Percentiles rank a stretch among this genome's conserved stretches.
Evolutionary conservation across 1,140 invertebrate genomes (phyloP).

Genomic region (Gonatopus flavifemur): DNA sequence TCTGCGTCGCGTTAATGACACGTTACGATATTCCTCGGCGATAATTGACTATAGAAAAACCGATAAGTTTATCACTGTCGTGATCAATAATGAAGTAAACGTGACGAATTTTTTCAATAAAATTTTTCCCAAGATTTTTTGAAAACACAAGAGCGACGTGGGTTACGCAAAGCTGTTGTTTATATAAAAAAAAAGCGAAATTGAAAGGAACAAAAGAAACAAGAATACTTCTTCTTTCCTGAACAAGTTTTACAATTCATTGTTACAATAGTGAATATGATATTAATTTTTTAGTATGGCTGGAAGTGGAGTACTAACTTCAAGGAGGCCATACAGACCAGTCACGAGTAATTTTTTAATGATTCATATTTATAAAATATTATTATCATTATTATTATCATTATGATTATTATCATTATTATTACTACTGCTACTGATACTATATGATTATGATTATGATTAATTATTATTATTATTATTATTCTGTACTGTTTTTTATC

Average conservation of each 20-base stretch:
- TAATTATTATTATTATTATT: constrained; percentile 35
- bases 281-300: constrained; percentile 73
- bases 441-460: constrained; percentile 32
- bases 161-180: constrained; percentile 14
- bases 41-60: too few relatives aligned
- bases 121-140: too few relatives aligned
- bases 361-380: constrained; percentile 51
- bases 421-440: constrained; percentile 27
- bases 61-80: too few relatives aligned
- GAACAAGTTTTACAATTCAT: constrained; percentile 2
- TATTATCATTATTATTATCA: constrained; percentile 45
- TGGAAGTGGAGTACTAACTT: constrained; percentile 94
- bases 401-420: constrained; percentile 30
- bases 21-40: too few relatives aligned
- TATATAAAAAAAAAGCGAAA: constrained; percentile 2
- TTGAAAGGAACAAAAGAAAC: background rate
- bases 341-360: constrained; percentile 68
- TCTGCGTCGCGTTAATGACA: constrained; percentile 38
- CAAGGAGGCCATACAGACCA: constrained; percentile 82
- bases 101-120: too few relatives aligned
- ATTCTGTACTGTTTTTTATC: too few relatives aligned
- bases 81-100: too few relatives aligned
- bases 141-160: constrained; percentile 24
- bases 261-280: constrained; percentile 45
- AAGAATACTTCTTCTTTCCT: background rate